phyloP scores from a whole-genome alignment of 2,888 invertebrate species.

The Metopia argyrocephala region DNA sequence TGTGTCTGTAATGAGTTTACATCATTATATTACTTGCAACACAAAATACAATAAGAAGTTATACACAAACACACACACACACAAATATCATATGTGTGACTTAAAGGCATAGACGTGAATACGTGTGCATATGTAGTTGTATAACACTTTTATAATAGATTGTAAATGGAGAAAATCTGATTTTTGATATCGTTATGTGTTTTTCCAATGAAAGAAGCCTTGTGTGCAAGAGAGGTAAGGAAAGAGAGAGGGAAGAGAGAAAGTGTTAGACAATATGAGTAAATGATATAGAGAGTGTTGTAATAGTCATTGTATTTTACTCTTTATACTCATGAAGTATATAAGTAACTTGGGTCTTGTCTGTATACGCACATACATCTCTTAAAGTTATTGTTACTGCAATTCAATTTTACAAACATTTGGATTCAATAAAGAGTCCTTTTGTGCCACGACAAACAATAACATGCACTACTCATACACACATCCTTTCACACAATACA shows the following conservation, averaged over 20 bases:
- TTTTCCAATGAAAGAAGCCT: no score
- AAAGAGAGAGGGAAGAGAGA: no score
- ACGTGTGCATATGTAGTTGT: not conserved
- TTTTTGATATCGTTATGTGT: not conserved
- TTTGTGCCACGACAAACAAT: not conserved
- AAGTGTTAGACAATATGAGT: no score
- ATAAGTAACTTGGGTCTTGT: not conserved
- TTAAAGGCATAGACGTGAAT: no score
- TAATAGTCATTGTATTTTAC: not conserved
- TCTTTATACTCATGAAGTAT: not conserved
- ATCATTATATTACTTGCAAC: constrained; percentile 19
- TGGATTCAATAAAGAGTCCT: constrained; percentile 47
- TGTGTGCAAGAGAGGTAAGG: no score
- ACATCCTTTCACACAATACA: not conserved
- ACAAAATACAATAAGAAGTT: no score
- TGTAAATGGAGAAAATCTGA: constrained; percentile 35
- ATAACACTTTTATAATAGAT: constrained; percentile 22
- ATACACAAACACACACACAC: not conserved
- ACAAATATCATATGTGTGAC: no score
- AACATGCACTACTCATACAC: not conserved
- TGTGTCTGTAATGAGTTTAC: no score
- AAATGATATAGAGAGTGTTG: not conserved
- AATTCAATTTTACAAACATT: constrained; percentile 56
- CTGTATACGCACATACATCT: not conserved
- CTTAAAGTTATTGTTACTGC: constrained; percentile 49